A percentile compares a stretch with the other conserved stretches of the same genome.
Conservation (phyloP, 2,113 vertebrate genomes). For the Procavia capensis region DNA sequence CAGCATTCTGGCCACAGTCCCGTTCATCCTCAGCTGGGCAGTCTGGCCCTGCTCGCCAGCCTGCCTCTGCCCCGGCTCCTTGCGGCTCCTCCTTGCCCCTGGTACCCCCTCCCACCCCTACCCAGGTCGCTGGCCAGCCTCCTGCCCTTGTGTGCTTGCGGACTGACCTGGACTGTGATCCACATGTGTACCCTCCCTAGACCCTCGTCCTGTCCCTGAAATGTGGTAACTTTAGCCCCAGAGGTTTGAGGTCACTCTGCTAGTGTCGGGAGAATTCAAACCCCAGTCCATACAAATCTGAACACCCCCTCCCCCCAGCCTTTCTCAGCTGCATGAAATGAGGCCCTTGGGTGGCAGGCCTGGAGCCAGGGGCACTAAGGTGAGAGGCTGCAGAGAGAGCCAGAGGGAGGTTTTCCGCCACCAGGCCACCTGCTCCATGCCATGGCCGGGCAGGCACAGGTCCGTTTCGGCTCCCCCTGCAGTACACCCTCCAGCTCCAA, state of each 20-base stretch:
- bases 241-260: not conserved
- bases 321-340: not conserved
- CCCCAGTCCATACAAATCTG: not conserved
- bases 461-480: not conserved
- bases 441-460: not conserved
- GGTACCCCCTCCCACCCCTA: not conserved
- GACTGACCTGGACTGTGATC: not conserved
- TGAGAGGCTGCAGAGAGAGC: not conserved
- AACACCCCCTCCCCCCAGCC: not conserved
- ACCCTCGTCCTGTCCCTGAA: too few species aligned
- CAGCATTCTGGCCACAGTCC: not conserved
- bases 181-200: accelerated
- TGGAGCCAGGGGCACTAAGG: not conserved
- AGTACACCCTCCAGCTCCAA: not conserved
- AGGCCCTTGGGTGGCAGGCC: not conserved
- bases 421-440: too few species aligned
- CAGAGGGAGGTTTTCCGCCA: not conserved
- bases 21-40: too few species aligned
- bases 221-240: too few species aligned
- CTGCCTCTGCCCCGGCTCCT: not conserved
- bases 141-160: too few species aligned
- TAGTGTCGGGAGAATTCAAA: not conserved
- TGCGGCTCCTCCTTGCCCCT: not conserved
- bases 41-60: not conserved
- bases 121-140: not conserved